phyloP scores from a whole-genome alignment of 2,888 invertebrate genomes.

The Heliconius aoede region DNA sequence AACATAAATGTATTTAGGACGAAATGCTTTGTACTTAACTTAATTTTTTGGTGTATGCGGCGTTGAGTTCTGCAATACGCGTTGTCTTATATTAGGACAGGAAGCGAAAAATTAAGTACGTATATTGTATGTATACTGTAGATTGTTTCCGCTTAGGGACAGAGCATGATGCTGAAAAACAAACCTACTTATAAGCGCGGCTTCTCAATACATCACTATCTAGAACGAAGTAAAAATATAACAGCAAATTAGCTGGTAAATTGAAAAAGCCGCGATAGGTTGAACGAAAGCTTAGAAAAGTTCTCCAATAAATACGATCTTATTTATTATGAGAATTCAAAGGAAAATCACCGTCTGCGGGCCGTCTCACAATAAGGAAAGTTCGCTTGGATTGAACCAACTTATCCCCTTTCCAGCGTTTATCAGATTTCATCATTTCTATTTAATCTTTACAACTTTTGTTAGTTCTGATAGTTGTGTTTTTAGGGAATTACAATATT shows the following conservation, averaged over 20 bases:
- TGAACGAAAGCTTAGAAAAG: constrained; percentile 45
- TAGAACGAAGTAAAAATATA: constrained; percentile 1
- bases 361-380: constrained; percentile 22
- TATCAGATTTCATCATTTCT: constrained; percentile 19
- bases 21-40: too few species aligned
- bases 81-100: too few species aligned
- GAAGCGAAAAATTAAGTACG: too few species aligned
- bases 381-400: constrained; percentile 16
- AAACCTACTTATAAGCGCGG: not conserved
- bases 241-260: constrained; percentile 43
- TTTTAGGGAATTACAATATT: too few species aligned
- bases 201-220: not conserved
- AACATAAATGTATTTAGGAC: too few species aligned
- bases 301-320: constrained; percentile 47
- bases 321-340: constrained; percentile 26
- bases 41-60: too few species aligned
- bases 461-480: not conserved
- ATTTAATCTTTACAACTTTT: not conserved
- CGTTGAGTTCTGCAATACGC: too few species aligned
- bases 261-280: constrained; percentile 45
- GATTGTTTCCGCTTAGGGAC: not conserved
- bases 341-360: constrained; percentile 25
- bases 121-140: too few species aligned
- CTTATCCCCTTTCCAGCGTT: constrained; percentile 12
- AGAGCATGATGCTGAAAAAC: not conserved